Evolutionary conservation across 2,888 invertebrate genomes (phyloP), one percentile per base, ranked within the genome.

Genomic region (Odiellus spinosus): DNA sequence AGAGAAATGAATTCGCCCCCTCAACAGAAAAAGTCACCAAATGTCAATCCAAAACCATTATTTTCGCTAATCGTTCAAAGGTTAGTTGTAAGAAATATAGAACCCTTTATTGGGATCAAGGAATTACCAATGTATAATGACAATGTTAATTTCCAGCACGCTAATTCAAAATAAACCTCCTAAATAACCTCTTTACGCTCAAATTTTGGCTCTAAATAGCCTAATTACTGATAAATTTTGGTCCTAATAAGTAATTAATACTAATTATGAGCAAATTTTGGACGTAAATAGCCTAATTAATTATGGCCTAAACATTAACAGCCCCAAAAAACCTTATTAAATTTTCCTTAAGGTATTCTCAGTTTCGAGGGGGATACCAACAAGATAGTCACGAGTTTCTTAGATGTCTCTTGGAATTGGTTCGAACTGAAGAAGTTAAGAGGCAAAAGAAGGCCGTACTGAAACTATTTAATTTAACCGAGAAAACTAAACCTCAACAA

Each of bases 351-450:
- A 69, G 68, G 49, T 66, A 67, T n/a, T 82, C 84, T 0, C 82
- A 90, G 63, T 95, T 93, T 65, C 81, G 82, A 44, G 90, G 90
- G 10, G 88, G 83, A 2, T 85, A 90, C 59, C 95, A 98, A 62
- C 96, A 98, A 61, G 96, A 98, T 64, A 80, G 95, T 0, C 96
- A 98, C 61, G 96, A 98, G 65, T 69, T 96, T 46, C 71, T 98
- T 15, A 71, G 95, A 45, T 86, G 87, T 67, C 68, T 96, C 41
- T 69, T 96, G 44, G 93, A 96, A 66, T 81, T 80, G 54, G 82
- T 93, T 55, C 76, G 82, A 65, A 78, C 67, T 40, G 77, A 78
- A 57, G 78, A 79, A 62, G 57, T 60, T 4, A 74, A 85, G 65
- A 77, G 90, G 51, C 86, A 86, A 61, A 82, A 87, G 64, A 68